These are phyloP conservation scores for Abramis brama DNA, from an alignment of 2,113 vertebrate species.

Conservation along the genomic window DNA sequence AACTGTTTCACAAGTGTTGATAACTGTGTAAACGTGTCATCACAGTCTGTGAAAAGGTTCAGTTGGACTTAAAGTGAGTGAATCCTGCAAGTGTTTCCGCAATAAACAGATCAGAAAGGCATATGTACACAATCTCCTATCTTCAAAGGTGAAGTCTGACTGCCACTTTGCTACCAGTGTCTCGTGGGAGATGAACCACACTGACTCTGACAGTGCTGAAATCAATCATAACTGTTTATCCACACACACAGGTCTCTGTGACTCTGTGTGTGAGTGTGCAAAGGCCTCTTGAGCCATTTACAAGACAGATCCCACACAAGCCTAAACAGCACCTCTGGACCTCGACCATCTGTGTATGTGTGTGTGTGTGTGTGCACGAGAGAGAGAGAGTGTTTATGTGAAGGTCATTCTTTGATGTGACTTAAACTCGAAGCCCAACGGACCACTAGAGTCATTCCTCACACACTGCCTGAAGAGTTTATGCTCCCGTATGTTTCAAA, in stretches of 20 bases:
- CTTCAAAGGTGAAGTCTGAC: conserved; percentile 25
- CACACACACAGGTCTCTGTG: conserved; percentile 1
- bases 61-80: background rate
- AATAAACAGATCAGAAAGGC: conserved; percentile 3
- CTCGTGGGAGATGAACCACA: conserved; percentile 30
- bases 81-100: background rate
- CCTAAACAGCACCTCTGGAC: conserved; percentile 41
- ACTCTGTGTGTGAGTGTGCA: background rate
- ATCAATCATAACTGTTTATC: conserved; percentile 45
- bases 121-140: background rate
- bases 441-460: conserved; percentile 36
- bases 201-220: conserved; percentile 32
- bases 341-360: conserved; percentile 41
- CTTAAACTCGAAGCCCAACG: conserved; percentile 19
- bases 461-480: conserved; percentile 30
- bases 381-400: conserved; percentile 9
- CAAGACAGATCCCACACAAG: conserved; percentile 34
- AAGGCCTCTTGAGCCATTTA: conserved; percentile 25
- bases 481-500: conserved; percentile 40
- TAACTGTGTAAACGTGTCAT: too few species aligned
- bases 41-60: background rate
- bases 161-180: conserved; percentile 33
- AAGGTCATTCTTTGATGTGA: conserved; percentile 47
- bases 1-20: too few species aligned
- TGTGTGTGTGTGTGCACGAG: background rate